Evolutionary conservation across 2,888 invertebrate species (phyloP).

Genomic region (Acleris laterana): DNA sequence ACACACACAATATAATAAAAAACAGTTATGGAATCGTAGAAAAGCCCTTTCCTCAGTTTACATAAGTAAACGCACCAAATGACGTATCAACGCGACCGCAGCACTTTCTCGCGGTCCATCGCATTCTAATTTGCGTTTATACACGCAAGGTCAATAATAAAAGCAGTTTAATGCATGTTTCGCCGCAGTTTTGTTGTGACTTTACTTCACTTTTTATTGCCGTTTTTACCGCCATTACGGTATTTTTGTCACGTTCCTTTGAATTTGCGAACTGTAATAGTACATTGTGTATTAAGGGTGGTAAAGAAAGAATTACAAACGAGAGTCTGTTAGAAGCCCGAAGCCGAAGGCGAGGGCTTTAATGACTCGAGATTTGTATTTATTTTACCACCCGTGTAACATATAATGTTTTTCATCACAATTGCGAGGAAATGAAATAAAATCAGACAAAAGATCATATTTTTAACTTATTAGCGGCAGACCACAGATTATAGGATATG

Average conservation of each 20-base stretch:
- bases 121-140: slow-evolving; percentile 43
- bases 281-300: no score
- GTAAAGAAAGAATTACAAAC: no score
- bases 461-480: no score
- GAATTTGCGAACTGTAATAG: background rate
- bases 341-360: no score
- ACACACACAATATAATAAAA: no score
- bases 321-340: no score
- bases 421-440: no score
- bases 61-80: slow-evolving; percentile 13
- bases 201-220: background rate
- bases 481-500: no score
- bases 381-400: no score
- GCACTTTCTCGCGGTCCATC: slow-evolving; percentile 58
- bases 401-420: no score
- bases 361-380: no score
- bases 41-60: slow-evolving; percentile 7
- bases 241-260: background rate
- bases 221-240: background rate
- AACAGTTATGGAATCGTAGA: slow-evolving; percentile 2
- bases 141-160: slow-evolving; percentile 51
- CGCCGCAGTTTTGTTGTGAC: slow-evolving; percentile 3
- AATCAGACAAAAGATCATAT: no score
- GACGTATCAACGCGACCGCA: slow-evolving; percentile 41
- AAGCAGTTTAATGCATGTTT: slow-evolving; percentile 40